Conservation (phyloP, 2,797 vertebrate species). For the Pampus argenteus region DNA sequence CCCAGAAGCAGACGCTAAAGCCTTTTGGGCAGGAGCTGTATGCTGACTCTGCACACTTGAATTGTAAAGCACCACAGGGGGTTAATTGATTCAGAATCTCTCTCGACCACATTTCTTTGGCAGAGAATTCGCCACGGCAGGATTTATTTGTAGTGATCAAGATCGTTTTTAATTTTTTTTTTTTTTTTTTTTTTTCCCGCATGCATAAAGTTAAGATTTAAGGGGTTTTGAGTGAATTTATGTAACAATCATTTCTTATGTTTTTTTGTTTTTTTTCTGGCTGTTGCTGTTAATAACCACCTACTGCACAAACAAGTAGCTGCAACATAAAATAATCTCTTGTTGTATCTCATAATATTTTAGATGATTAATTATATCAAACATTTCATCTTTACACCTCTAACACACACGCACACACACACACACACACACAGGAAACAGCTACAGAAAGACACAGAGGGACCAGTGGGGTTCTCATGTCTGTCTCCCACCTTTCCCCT, state of each 20-base stretch:
- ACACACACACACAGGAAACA: constrained; percentile 11
- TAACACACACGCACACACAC: constrained; percentile 14
- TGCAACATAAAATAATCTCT: not conserved
- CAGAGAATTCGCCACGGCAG: constrained; percentile 4
- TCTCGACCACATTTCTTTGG: constrained; percentile 19
- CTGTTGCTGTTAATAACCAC: not conserved
- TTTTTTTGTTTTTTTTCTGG: constrained; percentile 22
- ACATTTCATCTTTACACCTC: constrained; percentile 16
- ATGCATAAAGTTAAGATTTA: not conserved
- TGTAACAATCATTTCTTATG: not conserved
- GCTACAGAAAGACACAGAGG: constrained; percentile 33
- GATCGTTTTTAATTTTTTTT: not conserved
- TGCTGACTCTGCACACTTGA: constrained; percentile 42
- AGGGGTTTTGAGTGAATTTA: not conserved
- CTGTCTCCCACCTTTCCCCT: constrained; percentile 62
- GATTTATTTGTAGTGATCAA: constrained; percentile 23
- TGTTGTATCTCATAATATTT: constrained; percentile 15
- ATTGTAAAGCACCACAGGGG: constrained; percentile 11
- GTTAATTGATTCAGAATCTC: constrained; percentile 44
- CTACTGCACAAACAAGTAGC: constrained; percentile 7
- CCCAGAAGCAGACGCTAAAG: constrained; percentile 22
- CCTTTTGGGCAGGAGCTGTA: constrained; percentile 30
- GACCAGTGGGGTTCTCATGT: constrained; percentile 23
- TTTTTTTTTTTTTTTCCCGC: not conserved
- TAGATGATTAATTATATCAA: constrained; percentile 32